A percentile compares a stretch with the other conserved stretches of the same genome.
Conservation (phyloP, 2,797 vertebrate genomes). For the Anabacerthia variegaticeps region DNA sequence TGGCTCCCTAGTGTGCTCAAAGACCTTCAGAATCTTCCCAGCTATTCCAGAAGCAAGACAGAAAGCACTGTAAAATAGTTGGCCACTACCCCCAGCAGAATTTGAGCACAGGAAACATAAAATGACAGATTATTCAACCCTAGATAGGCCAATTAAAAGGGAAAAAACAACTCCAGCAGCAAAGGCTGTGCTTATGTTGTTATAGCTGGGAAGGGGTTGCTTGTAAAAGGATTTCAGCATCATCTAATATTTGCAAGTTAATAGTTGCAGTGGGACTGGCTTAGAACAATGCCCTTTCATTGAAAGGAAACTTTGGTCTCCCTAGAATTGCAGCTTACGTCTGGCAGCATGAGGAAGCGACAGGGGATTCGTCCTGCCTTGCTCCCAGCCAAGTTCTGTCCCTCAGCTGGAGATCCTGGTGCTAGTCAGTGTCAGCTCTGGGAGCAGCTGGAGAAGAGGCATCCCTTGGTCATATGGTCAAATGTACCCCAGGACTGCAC, state of each 20-base stretch:
- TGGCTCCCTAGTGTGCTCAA: not conserved
- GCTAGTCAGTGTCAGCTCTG: not conserved
- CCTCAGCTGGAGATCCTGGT: not conserved
- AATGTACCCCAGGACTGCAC: not conserved
- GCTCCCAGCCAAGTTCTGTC: not conserved
- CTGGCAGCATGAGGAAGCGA: fast-evolving
- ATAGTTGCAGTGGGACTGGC: not conserved
- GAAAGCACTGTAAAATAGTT: not conserved
- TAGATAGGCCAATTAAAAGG: not conserved
- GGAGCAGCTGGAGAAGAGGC: not conserved
- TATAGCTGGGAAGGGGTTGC: not conserved
- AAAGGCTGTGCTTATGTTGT: not conserved
- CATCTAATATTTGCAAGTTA: not conserved
- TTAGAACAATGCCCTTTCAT: not conserved
- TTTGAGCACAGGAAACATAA: not conserved
- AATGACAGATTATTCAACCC: not conserved
- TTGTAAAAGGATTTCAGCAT: not conserved
- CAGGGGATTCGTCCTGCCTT: not conserved
- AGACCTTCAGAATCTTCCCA: not conserved
- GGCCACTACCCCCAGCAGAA: not conserved
- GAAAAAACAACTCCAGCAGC: not conserved
- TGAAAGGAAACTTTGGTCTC: not conserved
- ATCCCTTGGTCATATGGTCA: not conserved
- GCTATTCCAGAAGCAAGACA: not conserved
- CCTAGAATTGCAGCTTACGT: not conserved